Evolutionary conservation across 2,113 vertebrate genomes (phyloP).

Genomic region (Pterocles gutturalis): DNA sequence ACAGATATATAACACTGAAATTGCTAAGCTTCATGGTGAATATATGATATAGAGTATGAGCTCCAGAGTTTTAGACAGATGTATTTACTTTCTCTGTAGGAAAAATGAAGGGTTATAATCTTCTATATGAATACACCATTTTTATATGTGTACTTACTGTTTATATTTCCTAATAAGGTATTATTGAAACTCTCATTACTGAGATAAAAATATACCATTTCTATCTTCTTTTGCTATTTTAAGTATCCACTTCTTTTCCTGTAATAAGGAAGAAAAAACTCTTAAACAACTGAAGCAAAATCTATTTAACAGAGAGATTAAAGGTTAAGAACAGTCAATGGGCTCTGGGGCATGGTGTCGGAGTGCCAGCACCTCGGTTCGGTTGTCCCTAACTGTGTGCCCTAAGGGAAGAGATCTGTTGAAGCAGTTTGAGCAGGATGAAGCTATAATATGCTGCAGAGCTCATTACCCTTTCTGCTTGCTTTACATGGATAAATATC

Average conservation of each 20-base stretch:
- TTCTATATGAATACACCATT: background rate
- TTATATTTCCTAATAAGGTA: background rate
- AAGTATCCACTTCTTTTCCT: background rate
- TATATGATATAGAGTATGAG: background rate
- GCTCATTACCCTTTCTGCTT: background rate
- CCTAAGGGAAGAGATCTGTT: background rate
- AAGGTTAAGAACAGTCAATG: background rate
- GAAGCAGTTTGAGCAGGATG: background rate
- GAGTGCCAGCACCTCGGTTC: fast-evolving
- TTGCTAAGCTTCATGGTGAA: background rate
- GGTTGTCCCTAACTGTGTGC: background rate
- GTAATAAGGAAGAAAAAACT: background rate
- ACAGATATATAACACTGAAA: background rate
- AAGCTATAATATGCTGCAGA: background rate
- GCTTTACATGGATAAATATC: background rate
- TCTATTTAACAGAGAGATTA: background rate
- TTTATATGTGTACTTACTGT: background rate
- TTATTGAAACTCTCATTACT: background rate
- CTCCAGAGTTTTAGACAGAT: background rate
- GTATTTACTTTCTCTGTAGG: background rate
- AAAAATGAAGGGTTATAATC: background rate
- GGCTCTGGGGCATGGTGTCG: fast-evolving
- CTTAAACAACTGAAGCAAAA: background rate
- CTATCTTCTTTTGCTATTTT: background rate
- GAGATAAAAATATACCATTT: background rate